phyloP scores from a whole-genome alignment of 2,797 vertebrate species.

The Chelmon rostratus region DNA sequence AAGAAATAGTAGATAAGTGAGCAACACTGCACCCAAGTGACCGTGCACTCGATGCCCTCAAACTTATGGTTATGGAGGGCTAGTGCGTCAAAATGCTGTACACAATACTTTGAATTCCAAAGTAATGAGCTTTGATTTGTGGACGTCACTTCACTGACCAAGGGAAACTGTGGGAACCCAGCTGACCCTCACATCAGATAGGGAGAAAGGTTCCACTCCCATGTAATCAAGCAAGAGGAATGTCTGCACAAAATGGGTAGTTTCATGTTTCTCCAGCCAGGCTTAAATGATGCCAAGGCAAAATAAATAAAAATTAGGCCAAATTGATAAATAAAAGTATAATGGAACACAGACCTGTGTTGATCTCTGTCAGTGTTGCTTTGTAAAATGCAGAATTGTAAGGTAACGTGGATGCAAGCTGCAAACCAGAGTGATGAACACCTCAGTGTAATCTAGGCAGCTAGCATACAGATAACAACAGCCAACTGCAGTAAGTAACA shows the following conservation, averaged over 20 bases:
- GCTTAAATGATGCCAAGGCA: not conserved
- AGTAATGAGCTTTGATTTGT: slow-evolving; percentile 1
- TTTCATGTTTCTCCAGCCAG: not conserved
- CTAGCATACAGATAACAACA: not conserved
- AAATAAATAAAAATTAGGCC: not conserved
- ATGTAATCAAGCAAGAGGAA: slow-evolving; percentile 63
- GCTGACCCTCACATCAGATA: slow-evolving; percentile 45
- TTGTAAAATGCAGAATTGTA: no score
- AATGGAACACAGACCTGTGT: not conserved
- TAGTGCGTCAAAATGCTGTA: slow-evolving; percentile 12
- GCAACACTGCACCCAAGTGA: not conserved
- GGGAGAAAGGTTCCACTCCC: slow-evolving; percentile 44
- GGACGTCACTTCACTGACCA: slow-evolving; percentile 14
- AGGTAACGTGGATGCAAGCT: no score
- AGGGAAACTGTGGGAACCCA: slow-evolving; percentile 58
- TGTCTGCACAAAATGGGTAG: slow-evolving; percentile 41
- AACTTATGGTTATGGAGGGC: not conserved
- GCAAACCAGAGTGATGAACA: no score
- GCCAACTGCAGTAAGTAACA: not conserved
- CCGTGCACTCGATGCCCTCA: not conserved
- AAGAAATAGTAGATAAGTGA: not conserved
- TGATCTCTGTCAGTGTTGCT: no score
- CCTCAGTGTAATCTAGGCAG: no score
- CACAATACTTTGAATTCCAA: slow-evolving; percentile 1
- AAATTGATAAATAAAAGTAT: not conserved